Evolutionary conservation across 1,140 invertebrate species (phyloP).

Genomic region (Macrotrachela quadricornifera): DNA sequence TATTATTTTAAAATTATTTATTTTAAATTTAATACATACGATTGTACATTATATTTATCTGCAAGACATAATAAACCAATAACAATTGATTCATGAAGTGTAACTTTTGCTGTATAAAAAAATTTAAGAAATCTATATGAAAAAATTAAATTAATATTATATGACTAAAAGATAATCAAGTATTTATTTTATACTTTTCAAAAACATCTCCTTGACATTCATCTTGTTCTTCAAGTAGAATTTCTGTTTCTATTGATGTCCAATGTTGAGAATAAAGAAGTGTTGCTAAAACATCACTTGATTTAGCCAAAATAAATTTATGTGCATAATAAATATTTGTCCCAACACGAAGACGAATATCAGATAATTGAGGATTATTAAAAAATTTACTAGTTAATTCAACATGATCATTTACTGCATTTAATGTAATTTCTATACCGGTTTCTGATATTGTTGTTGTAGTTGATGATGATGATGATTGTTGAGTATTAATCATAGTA

Average conservation of each 20-base stretch:
- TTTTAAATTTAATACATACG: background rate
- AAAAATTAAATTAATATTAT: too few relatives aligned
- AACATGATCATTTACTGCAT: too few relatives aligned
- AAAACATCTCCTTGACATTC: constrained; percentile 10
- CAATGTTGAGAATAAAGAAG: constrained; percentile 25
- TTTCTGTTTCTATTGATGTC: constrained; percentile 11
- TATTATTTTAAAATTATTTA: too few relatives aligned
- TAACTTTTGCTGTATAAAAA: constrained; percentile 26
- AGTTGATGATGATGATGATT: too few relatives aligned
- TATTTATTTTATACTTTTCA: too few relatives aligned
- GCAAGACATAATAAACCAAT: constrained; percentile 29
- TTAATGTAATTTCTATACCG: too few relatives aligned
- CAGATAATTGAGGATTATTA: background rate
- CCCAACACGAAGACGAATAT: constrained; percentile 22
- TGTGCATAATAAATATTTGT: constrained; percentile 18
- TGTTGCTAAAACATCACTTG: constrained; percentile 25
- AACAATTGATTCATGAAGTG: constrained; percentile 17
- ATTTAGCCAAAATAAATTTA: constrained; percentile 28
- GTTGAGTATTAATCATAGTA: too few relatives aligned
- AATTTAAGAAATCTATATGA: constrained; percentile 18
- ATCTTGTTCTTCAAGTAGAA: constrained; percentile 14
- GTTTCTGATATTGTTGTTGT: too few relatives aligned
- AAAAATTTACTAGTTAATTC: too few relatives aligned
- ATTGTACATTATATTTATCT: constrained; percentile 28
- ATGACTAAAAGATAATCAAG: too few relatives aligned